Percentiles rank a stretch among this genome's conserved stretches.
These are phyloP conservation scores for Herpetotheres cachinnans DNA, from an alignment of 2,113 vertebrate genomes.

Conservation along the genomic window DNA sequence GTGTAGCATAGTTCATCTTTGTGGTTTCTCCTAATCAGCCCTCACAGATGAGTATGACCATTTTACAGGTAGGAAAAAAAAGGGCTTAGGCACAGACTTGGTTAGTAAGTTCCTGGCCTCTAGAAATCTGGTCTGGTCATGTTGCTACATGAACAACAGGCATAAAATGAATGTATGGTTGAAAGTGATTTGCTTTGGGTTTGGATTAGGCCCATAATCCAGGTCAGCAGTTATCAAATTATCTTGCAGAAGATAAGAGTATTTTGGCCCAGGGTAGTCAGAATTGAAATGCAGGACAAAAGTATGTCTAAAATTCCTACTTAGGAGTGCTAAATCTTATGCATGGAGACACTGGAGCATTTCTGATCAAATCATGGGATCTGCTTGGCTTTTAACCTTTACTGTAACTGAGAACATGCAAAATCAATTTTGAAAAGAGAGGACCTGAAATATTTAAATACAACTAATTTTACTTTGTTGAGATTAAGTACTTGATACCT, in stretches of 20 bases:
- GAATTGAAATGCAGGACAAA: background rate
- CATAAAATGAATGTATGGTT: background rate
- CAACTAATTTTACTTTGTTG: background rate
- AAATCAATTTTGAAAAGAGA: background rate
- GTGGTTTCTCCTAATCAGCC: background rate
- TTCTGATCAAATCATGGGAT: background rate
- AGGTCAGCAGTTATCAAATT: constrained; percentile 30
- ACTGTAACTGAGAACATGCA: background rate
- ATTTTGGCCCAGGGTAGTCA: background rate
- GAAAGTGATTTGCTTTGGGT: constrained; percentile 9
- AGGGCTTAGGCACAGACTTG: background rate
- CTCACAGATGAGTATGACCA: background rate
- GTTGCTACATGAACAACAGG: background rate
- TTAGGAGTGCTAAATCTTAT: background rate
- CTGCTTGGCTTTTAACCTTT: background rate
- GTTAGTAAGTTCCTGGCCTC: constrained; percentile 7
- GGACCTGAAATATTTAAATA: background rate
- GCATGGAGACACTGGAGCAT: background rate
- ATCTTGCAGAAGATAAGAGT: background rate
- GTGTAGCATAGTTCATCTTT: background rate
- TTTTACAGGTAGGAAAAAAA: background rate
- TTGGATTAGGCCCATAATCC: constrained; percentile 32
- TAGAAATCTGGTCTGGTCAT: constrained; percentile 23
- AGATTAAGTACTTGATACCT: background rate
- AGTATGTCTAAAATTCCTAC: background rate